Percentiles rank a stretch among this genome's conserved stretches.
Evolutionary conservation across 2,888 invertebrate genomes (phyloP).

Genomic region (Encarsia formosa): DNA sequence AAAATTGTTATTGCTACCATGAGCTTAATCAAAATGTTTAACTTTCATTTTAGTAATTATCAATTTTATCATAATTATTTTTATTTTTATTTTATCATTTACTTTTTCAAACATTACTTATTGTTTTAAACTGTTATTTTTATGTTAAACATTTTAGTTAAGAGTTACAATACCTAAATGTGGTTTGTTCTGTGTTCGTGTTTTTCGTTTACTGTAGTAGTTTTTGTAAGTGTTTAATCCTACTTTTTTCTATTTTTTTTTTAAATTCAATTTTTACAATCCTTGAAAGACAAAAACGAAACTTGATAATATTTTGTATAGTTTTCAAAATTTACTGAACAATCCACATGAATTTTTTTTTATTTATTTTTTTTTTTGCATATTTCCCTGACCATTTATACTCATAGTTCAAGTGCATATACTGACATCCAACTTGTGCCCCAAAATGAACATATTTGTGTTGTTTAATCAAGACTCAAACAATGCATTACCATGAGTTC

Average conservation of each 20-base stretch:
- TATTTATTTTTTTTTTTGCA: slow-evolving; percentile 25
- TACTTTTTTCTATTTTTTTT: slow-evolving; percentile 17
- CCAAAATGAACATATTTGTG: slow-evolving; percentile 29
- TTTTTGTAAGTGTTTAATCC: slow-evolving; percentile 20
- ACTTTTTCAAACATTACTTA: neutral
- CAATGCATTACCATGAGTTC: slow-evolving; percentile 32
- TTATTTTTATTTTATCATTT: slow-evolving; percentile 10
- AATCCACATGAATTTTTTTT: slow-evolving; percentile 40
- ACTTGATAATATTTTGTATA: slow-evolving; percentile 9
- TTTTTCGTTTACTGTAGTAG: slow-evolving; percentile 32
- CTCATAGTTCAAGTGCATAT: slow-evolving; percentile 40
- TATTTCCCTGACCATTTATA: slow-evolving; percentile 46
- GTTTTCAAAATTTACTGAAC: slow-evolving; percentile 32
- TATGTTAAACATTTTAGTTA: slow-evolving; percentile 41
- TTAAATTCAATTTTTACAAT: slow-evolving; percentile 1
- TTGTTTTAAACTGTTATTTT: neutral
- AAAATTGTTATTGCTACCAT: slow-evolving; percentile 50
- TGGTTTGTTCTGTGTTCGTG: slow-evolving; percentile 46
- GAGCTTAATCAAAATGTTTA: slow-evolving; percentile 43
- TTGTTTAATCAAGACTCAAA: slow-evolving; percentile 20
- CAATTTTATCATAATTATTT: slow-evolving; percentile 7
- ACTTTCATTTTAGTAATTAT: slow-evolving; percentile 13
- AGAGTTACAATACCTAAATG: slow-evolving; percentile 41
- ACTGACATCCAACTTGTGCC: slow-evolving; percentile 42
- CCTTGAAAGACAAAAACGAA: slow-evolving; percentile 2